Evolutionary conservation across 2,888 invertebrate genomes (phyloP), one percentile per base, ranked within the genome.

Genomic region (Heliconius aoede): DNA sequence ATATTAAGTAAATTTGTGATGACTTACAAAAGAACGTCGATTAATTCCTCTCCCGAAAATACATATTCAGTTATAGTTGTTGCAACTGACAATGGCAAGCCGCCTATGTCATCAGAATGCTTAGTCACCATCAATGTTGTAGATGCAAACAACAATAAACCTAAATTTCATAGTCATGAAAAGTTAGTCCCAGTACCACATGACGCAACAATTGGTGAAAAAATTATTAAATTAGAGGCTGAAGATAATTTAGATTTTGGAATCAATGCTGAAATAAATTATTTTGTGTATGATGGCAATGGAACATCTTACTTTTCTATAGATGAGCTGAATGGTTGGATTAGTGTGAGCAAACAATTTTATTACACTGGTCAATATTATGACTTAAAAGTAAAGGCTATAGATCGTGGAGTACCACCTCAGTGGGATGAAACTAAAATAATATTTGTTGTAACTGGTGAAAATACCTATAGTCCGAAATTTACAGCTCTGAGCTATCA

Each of bases 81-180:
- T 2, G 99, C 99, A 0, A 98, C 97, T 0, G 99, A 99, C 89
- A 98, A 98, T 85, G 99, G 99, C 0, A 98, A 98, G 88, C 99
- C 99, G 1, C 98, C 99, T 0, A 96, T 98, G 96, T 98, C 98
- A 51, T 97, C 98, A 0, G 98, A 97, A 89, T 97, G 97, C 82
- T 93, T 97, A 51, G 97, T 99, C 0, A 97, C 97, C 64, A 96
- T 99, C 40, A 98, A 97, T 86, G 96, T 99, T 0, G 97, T 98
- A 0, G 98, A 99, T 88, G 98, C 98, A 7, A 99, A 99, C 88
- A 98, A 98, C 87, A 97, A 98, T 88, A 96, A 98, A 11, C 99
- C 99, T 0, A 96, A 96, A 85, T 99, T 99, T 86, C 96, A 96
- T 82, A 93, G 96, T 71, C 91, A 95, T 62, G 95, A 96, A 81